Conservation (phyloP, 2,113 vertebrate genomes). For the Perca schrenkii region DNA sequence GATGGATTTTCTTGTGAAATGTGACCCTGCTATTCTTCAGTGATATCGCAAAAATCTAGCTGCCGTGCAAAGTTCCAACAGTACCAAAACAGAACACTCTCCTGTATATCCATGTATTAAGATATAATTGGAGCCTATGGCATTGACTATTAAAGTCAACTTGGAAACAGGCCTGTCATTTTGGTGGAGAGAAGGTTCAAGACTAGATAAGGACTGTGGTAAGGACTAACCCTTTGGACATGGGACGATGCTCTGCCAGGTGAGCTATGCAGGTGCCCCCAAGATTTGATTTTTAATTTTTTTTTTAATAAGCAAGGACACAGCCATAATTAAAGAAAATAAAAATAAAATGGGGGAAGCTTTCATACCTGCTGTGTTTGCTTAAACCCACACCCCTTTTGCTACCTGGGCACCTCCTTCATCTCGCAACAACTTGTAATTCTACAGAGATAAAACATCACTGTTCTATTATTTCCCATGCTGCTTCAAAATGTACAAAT, state of each 20-base stretch:
- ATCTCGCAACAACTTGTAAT: background rate
- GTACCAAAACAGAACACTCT: background rate
- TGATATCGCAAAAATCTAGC: too few species aligned
- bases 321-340: too few species aligned
- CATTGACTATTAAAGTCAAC: background rate
- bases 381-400: background rate
- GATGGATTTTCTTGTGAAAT: too few species aligned
- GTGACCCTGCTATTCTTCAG: too few species aligned
- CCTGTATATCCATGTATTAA: too few species aligned
- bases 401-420: background rate
- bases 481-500: constrained; percentile 49
- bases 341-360: too few species aligned
- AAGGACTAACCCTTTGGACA: too few species aligned
- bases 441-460: background rate
- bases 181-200: background rate
- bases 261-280: too few species aligned
- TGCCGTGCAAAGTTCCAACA: background rate
- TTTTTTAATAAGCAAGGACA: background rate
- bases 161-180: background rate
- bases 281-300: background rate
- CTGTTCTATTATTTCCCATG: background rate
- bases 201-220: too few species aligned
- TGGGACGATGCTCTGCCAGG: too few species aligned
- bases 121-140: background rate
- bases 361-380: background rate